Percentiles rank a stretch among this genome's conserved stretches.
These are phyloP conservation scores for Germaria angustata DNA, from an alignment of 2,888 invertebrate genomes.

Conservation along the genomic window DNA sequence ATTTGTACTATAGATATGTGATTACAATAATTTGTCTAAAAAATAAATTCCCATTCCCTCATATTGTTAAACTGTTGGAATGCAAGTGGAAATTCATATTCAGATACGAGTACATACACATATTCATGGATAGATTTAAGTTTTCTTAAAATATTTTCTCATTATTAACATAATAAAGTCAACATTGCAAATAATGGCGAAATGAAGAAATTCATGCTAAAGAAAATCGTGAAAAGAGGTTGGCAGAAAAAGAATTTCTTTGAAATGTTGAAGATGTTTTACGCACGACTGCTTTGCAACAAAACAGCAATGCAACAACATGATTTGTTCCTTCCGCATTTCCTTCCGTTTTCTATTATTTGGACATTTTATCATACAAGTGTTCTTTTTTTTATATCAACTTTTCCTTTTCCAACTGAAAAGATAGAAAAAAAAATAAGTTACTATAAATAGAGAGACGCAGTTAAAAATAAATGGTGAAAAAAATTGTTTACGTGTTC, in stretches of 20 bases:
- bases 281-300: slow-evolving; percentile 32
- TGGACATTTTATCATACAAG: slow-evolving; percentile 19
- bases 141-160: neutral
- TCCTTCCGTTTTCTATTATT: slow-evolving; percentile 28
- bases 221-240: neutral
- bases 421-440: neutral
- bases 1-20: no score
- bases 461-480: neutral
- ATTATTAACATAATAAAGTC: neutral
- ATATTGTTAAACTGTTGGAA: no score
- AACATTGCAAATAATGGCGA: neutral
- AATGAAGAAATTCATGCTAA: neutral
- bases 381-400: neutral
- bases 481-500: neutral
- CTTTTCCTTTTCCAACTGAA: neutral
- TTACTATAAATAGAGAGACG: neutral
- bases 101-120: no score
- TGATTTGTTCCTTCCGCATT: slow-evolving; percentile 35
- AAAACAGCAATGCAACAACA: slow-evolving; percentile 23
- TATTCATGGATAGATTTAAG: neutral
- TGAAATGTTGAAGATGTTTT: slow-evolving; percentile 28
- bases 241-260: neutral
- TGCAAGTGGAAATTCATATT: no score
- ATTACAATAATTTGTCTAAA: no score
- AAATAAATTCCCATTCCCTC: no score